phyloP scores from a whole-genome alignment of 2,888 invertebrate genomes.

The Allygus modestus region DNA sequence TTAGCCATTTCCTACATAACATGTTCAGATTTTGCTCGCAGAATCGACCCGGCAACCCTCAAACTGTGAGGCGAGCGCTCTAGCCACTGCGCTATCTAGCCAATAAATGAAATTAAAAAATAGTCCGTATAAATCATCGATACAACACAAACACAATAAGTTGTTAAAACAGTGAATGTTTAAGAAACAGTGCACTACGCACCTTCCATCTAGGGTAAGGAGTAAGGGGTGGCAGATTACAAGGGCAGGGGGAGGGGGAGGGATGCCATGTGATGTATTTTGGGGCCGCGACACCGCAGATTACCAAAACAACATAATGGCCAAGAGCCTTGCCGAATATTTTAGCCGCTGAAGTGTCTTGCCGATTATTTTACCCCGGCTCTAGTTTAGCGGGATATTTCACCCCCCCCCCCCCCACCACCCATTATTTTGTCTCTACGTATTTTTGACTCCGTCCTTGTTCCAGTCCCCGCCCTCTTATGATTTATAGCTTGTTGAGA shows the following conservation, averaged over 20 bases:
- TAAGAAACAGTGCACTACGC: not conserved
- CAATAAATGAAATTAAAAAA: too few relatives aligned
- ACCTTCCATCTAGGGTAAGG: too few relatives aligned
- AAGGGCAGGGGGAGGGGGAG: not conserved
- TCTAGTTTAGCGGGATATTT: too few relatives aligned
- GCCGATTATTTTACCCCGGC: not conserved
- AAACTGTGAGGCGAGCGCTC: too few relatives aligned
- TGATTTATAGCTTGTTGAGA: not conserved
- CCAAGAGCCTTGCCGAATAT: slow-evolving; percentile 1
- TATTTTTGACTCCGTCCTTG: slow-evolving; percentile 5
- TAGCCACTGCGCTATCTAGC: too few relatives aligned
- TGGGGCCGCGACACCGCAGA: slow-evolving; percentile 9
- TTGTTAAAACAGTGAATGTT: not conserved
- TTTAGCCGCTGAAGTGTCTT: slow-evolving; percentile 4
- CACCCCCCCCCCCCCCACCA: too few relatives aligned
- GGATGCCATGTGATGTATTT: not conserved
- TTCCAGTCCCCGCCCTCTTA: not conserved
- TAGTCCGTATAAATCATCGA: too few relatives aligned
- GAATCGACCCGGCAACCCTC: too few relatives aligned
- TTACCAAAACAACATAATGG: slow-evolving; percentile 9
- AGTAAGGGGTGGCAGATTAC: not conserved
- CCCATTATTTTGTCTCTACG: not conserved
- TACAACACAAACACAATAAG: not conserved
- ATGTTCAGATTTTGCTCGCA: too few relatives aligned
- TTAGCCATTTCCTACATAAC: too few relatives aligned